phyloP scores from a whole-genome alignment of 2,888 invertebrate genomes.

The Agrilus mali region DNA sequence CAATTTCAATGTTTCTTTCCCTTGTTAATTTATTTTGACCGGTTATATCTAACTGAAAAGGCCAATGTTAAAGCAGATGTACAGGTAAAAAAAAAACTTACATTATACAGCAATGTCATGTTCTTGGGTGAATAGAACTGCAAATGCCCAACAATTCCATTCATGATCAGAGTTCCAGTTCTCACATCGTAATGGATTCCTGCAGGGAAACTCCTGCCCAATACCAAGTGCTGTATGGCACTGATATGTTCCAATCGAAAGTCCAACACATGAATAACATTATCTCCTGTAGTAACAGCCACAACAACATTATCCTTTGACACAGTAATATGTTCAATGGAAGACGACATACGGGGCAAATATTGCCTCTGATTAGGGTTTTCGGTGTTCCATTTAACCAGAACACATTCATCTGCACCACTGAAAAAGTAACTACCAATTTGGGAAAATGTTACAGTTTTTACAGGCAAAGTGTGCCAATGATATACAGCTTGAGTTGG shows the following conservation, averaged over 20 bases:
- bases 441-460: slow-evolving; percentile 50
- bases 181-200: slow-evolving; percentile 49
- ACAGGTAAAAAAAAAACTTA: slow-evolving; percentile 26
- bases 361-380: slow-evolving; percentile 40
- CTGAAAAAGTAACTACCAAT: slow-evolving; percentile 57
- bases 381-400: slow-evolving; percentile 61
- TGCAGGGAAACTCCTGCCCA: slow-evolving; percentile 43
- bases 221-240: slow-evolving; percentile 56
- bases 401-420: slow-evolving; percentile 64
- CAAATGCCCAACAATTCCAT: slow-evolving; percentile 59
- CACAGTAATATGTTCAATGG: slow-evolving; percentile 48
- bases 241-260: slow-evolving; percentile 40
- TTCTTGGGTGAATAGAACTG: slow-evolving; percentile 59
- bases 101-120: slow-evolving; percentile 56
- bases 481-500: slow-evolving; percentile 43
- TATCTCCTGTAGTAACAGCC: slow-evolving; percentile 56
- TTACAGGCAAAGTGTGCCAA: slow-evolving; percentile 65
- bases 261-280: slow-evolving; percentile 47
- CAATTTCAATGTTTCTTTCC: slow-evolving; percentile 44
- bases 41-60: slow-evolving; percentile 53
- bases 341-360: slow-evolving; percentile 57
- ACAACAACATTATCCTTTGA: slow-evolving; percentile 50
- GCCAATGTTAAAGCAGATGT: neutral
- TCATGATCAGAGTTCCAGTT: slow-evolving; percentile 51
- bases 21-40: slow-evolving; percentile 55